Evolutionary conservation across 2,797 vertebrate species (phyloP).

Genomic region (Phataginus tetradactyla): DNA sequence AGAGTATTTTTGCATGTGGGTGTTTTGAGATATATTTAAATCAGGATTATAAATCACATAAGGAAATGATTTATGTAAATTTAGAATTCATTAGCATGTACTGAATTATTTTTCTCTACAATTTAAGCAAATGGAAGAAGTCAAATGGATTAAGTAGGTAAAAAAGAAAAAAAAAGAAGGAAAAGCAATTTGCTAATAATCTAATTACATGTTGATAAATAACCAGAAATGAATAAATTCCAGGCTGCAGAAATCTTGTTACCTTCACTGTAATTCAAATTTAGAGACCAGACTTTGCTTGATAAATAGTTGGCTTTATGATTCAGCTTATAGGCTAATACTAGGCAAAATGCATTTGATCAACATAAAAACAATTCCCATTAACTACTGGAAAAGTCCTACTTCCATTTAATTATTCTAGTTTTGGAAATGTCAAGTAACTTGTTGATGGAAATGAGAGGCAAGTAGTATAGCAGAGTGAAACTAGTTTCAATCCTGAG

Average conservation of each 20-base stretch:
- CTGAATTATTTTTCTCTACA: constrained; percentile 72
- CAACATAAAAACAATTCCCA: constrained; percentile 15
- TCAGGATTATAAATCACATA: constrained; percentile 69
- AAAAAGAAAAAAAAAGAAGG: background rate
- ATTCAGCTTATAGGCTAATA: background rate
- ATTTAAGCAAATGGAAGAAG: constrained; percentile 73
- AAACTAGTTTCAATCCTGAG: background rate
- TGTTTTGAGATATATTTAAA: constrained; percentile 70
- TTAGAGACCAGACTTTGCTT: background rate
- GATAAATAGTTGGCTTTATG: background rate
- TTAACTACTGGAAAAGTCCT: background rate
- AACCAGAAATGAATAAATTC: constrained; percentile 31
- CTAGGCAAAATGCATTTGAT: background rate
- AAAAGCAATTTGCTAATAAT: constrained; percentile 67
- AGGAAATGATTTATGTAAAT: constrained; percentile 73
- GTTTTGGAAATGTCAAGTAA: background rate
- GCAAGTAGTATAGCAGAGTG: background rate
- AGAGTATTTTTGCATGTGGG: constrained; percentile 21
- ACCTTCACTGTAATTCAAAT: constrained; percentile 68
- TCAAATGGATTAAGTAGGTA: constrained; percentile 69
- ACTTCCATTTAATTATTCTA: background rate
- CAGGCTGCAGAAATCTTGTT: constrained; percentile 43
- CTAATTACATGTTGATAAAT: constrained; percentile 65
- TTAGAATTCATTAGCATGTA: constrained; percentile 69
- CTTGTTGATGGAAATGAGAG: background rate